Evolutionary conservation across 2,113 vertebrate genomes (phyloP), one percentile per base, ranked within the genome.

Genomic region (Ochotona princeps): DNA sequence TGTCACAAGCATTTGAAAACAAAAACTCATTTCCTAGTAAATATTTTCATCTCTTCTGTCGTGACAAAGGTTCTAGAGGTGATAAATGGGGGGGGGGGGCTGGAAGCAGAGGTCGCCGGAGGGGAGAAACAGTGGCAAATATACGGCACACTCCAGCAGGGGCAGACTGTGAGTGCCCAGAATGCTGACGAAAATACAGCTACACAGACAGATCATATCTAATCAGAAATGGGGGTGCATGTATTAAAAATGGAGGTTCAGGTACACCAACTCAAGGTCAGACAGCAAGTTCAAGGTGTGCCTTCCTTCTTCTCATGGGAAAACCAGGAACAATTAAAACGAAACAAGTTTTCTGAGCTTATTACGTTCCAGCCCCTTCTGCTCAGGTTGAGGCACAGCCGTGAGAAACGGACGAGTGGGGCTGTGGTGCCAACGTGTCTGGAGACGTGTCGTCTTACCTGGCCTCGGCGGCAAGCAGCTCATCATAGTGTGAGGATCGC

Each of bases 401-500:
- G 7, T 10, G 9, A 38, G 49, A 54, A 15, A 70, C 38, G 69
- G 79, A 10, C 32, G 23, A 49, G 26, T 8, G 12, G 9, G 69
- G 28, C 51, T 35, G 0, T 44, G 38, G 38, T 60, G 35, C 63
- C 90, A 23, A 8, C 2, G 32, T 69, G 57, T 26, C 51, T 30
- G 51, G 25, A 63, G 9, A 74, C 32, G 7, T 47, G 14, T 10
- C 13, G 8, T 72, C 98, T 98, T 96, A 99, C 99, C 99, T 98
- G 28, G 99, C 99, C 94, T 99, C 99, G 0, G 99, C 99, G 0
- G 99, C 99, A 80, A 99, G 98, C 81, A 99, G 98, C 93, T 99
- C 99, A 0, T 99, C 99, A 3, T 99, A 99, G 97, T 99, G 99
- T 7, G 99, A 99, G 83, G 99, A 99, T 32, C 99, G 97, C 95